A percentile compares a stretch with the other conserved stretches of the same genome.
phyloP scores from a whole-genome alignment of 2,888 invertebrate genomes.

The Drosophila subsilvestris region DNA sequence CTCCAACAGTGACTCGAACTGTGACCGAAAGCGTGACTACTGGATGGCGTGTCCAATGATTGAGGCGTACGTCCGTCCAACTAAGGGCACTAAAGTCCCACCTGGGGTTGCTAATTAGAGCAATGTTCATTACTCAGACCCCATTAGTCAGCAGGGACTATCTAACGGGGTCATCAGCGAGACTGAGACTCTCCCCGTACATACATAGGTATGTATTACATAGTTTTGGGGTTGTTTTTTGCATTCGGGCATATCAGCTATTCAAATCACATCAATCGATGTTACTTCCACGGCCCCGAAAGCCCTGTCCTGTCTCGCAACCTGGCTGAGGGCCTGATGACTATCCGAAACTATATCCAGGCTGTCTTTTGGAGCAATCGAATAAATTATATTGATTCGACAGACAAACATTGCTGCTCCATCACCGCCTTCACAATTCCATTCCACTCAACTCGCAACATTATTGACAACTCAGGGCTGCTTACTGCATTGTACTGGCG shows the following conservation, averaged over 20 bases:
- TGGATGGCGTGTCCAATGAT: slow-evolving; percentile 44
- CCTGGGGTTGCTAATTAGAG: slow-evolving; percentile 57
- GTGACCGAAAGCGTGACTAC: slow-evolving; percentile 3
- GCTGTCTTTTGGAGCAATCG: not conserved
- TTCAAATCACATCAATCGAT: slow-evolving; percentile 43
- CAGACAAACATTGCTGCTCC: slow-evolving; percentile 17
- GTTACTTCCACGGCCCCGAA: slow-evolving; percentile 19
- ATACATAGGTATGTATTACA: slow-evolving; percentile 9
- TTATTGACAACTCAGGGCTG: slow-evolving; percentile 18
- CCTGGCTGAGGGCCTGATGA: slow-evolving; percentile 6
- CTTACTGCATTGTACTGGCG: slow-evolving; percentile 28
- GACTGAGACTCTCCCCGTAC: slow-evolving; percentile 5
- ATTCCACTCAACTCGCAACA: not conserved
- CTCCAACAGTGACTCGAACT: not conserved
- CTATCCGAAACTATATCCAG: not conserved
- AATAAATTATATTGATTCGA: slow-evolving; percentile 38
- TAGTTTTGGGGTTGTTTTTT: slow-evolving; percentile 19
- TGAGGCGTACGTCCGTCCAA: not conserved
- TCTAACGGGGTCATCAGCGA: slow-evolving; percentile 60
- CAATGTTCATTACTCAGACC: slow-evolving; percentile 42
- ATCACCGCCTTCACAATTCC: too few relatives aligned
- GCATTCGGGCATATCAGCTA: slow-evolving; percentile 18
- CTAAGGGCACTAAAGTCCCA: slow-evolving; percentile 38
- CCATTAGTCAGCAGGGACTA: slow-evolving; percentile 32
- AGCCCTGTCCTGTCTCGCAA: slow-evolving; percentile 5